phyloP scores from a whole-genome alignment of 2,113 vertebrate genomes.

The Heterotis niloticus region DNA sequence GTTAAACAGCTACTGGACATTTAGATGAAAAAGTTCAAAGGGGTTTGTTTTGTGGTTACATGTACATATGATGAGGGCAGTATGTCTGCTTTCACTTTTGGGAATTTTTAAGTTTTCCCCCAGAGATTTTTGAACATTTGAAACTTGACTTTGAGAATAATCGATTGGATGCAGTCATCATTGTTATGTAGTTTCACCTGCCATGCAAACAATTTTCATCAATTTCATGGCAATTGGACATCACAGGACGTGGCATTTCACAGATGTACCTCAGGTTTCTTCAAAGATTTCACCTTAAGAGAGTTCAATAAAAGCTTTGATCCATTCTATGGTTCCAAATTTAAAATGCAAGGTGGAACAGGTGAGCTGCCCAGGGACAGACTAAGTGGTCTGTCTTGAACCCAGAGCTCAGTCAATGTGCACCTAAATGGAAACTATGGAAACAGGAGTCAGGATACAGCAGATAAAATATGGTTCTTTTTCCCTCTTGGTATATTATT shows the following conservation, averaged over 20 bases:
- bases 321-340: not conserved
- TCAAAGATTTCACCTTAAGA: no score
- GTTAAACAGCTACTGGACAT: not conserved
- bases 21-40: not conserved
- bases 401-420: not conserved
- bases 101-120: not conserved
- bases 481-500: not conserved
- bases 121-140: not conserved
- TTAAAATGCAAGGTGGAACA: not conserved
- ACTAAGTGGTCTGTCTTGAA: not conserved
- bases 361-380: not conserved
- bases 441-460: not conserved
- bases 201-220: not conserved
- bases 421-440: not conserved
- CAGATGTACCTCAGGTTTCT: conserved; percentile 11
- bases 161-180: not conserved
- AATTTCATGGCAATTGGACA: conserved; percentile 5
- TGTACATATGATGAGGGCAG: no score
- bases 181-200: not conserved
- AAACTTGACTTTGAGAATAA: not conserved
- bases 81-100: not conserved
- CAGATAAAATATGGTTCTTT: not conserved
- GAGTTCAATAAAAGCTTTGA: conserved; percentile 14
- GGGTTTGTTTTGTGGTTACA: not conserved
- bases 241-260: not conserved